phyloP scores from a whole-genome alignment of 2,113 vertebrate genomes.

The Syngnathoides biaculeatus region DNA sequence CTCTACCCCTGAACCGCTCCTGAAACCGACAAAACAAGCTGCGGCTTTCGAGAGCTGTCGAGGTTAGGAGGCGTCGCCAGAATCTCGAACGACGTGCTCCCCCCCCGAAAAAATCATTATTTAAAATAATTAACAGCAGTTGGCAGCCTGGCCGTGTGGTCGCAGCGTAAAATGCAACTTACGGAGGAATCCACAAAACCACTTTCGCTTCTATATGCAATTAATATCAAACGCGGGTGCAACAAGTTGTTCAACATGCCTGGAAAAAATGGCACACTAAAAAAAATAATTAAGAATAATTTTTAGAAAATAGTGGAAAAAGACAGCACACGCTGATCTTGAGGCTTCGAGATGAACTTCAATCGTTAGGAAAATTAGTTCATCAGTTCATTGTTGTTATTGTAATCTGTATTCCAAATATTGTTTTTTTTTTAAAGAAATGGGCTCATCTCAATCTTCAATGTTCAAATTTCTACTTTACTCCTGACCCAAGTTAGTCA shows the following conservation, averaged over 20 bases:
- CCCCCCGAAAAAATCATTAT: background rate
- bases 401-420: background rate
- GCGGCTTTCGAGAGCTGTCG: slow-evolving; percentile 39
- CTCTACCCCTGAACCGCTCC: slow-evolving; percentile 9
- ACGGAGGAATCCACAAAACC: background rate
- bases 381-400: background rate
- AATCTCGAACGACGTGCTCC: background rate
- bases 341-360: too few species aligned
- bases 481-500: too few species aligned
- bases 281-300: background rate
- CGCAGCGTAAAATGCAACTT: background rate
- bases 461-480: too few species aligned
- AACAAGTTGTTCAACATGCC: background rate
- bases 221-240: background rate
- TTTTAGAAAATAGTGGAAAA: background rate
- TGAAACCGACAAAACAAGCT: slow-evolving; percentile 39
- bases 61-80: background rate
- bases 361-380: too few species aligned
- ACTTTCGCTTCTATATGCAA: background rate
- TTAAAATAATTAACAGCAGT: background rate
- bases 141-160: background rate
- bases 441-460: too few species aligned
- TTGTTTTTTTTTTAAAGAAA: background rate
- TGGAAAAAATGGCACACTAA: background rate
- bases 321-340: background rate